Evolutionary conservation across 2,113 vertebrate genomes (phyloP).

Genomic region (Loxodonta africana): DNA sequence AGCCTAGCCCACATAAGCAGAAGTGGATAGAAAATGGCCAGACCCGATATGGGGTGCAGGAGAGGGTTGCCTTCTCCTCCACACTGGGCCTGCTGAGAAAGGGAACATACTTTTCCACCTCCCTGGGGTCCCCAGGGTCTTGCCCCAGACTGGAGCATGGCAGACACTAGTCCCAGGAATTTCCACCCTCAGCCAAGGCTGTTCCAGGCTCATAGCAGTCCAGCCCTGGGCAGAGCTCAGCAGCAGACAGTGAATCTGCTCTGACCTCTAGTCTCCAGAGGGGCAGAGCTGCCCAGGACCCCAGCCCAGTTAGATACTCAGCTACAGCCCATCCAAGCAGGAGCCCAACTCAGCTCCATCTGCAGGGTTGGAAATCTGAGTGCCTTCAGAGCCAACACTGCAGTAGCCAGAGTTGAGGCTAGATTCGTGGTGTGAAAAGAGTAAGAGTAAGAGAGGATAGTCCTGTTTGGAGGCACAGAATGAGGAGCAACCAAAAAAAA

Average conservation of each 20-base stretch:
- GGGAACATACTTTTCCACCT: not conserved
- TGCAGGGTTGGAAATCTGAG: not conserved
- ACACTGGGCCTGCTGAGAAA: not conserved
- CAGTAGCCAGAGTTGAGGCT: not conserved
- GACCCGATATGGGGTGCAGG: not conserved
- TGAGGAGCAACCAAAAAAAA: not conserved
- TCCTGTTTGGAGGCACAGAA: not conserved
- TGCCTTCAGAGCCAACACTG: not conserved
- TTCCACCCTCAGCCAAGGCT: not conserved
- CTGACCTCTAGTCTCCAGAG: not conserved
- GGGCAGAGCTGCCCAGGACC: not conserved
- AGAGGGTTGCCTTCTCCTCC: not conserved
- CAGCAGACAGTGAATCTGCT: not conserved
- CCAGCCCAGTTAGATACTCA: not conserved
- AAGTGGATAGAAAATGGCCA: not conserved
- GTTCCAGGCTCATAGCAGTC: not conserved
- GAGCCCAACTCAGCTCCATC: not conserved
- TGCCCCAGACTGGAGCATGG: not conserved
- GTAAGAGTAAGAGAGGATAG: not conserved
- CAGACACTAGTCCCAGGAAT: not conserved
- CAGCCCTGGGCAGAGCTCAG: not conserved
- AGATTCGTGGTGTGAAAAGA: not conserved
- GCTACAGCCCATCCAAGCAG: not conserved
- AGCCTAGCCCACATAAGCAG: not conserved
- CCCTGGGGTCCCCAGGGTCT: not conserved